A percentile compares a stretch with the other conserved stretches of the same genome.
Conservation (phyloP, 2,797 vertebrate species). For the Arctocebus calabarensis region DNA sequence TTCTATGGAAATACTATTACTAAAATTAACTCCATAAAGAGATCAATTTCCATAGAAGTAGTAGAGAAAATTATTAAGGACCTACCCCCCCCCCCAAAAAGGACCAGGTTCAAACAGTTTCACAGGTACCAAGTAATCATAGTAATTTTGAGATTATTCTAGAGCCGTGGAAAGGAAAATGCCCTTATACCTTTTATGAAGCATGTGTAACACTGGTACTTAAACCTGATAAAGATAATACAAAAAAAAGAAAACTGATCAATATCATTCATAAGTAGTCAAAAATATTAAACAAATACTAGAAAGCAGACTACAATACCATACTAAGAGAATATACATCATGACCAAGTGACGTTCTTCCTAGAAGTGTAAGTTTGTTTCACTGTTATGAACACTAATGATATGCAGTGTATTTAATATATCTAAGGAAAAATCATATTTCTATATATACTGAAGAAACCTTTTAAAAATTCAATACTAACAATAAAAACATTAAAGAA, state of each 20-base stretch:
- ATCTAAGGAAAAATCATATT: not conserved
- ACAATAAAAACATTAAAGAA: slow-evolving; percentile 13
- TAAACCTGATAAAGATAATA: not conserved
- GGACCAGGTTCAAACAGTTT: not conserved
- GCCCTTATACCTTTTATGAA: slow-evolving; percentile 22
- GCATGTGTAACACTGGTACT: not conserved
- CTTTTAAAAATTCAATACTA: not conserved
- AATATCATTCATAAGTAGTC: not conserved
- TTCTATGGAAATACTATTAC: slow-evolving; percentile 8
- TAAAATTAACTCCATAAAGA: slow-evolving; percentile 9
- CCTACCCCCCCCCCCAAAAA: not conserved
- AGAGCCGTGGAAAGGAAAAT: slow-evolving; percentile 21
- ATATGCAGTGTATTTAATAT: slow-evolving; percentile 1
- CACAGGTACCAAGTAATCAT: not conserved
- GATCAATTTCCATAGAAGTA: slow-evolving; percentile 2
- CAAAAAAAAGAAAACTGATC: not conserved
- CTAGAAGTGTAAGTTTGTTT: slow-evolving; percentile 41
- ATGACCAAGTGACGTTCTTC: slow-evolving; percentile 17
- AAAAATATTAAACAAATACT: slow-evolving; percentile 26
- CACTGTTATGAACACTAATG: not conserved
- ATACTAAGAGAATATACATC: not conserved
- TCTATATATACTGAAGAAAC: not conserved
- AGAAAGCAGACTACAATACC: not conserved
- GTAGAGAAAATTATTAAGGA: not conserved
- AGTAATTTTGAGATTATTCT: slow-evolving; percentile 37